Conservation (phyloP, 2,797 vertebrate species). For the Acridotheres tristis region DNA sequence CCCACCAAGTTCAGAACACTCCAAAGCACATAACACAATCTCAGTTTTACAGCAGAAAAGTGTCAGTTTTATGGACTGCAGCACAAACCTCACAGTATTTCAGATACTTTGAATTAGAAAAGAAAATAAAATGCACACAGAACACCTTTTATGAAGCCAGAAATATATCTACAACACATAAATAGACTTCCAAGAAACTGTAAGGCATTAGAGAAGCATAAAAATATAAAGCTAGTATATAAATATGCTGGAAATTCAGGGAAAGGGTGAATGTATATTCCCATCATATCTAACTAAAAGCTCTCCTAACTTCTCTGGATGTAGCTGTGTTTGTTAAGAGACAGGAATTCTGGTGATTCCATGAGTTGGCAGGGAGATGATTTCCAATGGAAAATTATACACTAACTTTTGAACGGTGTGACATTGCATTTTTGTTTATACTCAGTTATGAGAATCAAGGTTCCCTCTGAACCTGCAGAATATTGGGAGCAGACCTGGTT, state of each 20-base stretch:
- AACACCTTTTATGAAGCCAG: not conserved
- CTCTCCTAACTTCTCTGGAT: not conserved
- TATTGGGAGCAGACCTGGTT: not conserved
- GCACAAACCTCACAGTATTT: not conserved
- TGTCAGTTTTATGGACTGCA: not conserved
- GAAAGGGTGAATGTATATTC: not conserved
- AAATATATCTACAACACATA: fast-evolving
- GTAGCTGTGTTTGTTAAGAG: fast-evolving
- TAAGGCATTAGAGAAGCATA: not conserved
- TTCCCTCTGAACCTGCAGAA: not conserved
- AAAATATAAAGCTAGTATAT: not conserved
- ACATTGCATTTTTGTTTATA: not conserved
- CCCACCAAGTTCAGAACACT: not conserved
- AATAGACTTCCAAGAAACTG: not conserved
- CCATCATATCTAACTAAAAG: not conserved
- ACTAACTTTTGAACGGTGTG: not conserved
- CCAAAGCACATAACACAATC: not conserved
- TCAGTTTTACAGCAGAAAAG: not conserved
- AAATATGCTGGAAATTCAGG: not conserved
- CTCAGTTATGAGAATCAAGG: not conserved
- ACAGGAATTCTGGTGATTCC: not conserved
- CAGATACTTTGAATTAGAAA: not conserved
- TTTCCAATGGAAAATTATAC: not conserved
- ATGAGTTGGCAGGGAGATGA: not conserved
- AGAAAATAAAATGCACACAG: not conserved